Percentiles rank a stretch among this genome's conserved stretches.
Evolutionary conservation across 2,797 vertebrate genomes (phyloP).

Genomic region (Buceros bicornis): DNA sequence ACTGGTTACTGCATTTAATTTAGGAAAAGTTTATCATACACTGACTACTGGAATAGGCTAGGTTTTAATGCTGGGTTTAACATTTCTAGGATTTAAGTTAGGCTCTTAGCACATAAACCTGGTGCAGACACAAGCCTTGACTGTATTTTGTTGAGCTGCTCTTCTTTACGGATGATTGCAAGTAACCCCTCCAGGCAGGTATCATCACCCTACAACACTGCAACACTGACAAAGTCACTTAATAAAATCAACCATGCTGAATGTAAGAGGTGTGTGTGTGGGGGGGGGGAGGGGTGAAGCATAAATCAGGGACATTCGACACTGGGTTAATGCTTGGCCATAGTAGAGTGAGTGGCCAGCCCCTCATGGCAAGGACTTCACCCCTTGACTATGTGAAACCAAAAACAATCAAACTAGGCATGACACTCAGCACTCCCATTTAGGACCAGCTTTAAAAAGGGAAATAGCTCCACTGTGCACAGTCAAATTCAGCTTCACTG

Average conservation of each 20-base stretch:
- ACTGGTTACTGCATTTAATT: not conserved
- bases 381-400: not conserved
- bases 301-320: not conserved
- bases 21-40: not conserved
- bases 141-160: not conserved
- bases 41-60: not conserved
- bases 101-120: not conserved
- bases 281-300: not conserved
- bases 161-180: not conserved
- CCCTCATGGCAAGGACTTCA: not conserved
- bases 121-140: not conserved
- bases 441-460: slow-evolving; percentile 39
- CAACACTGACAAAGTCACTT: not conserved
- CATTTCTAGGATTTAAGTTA: not conserved
- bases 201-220: not conserved
- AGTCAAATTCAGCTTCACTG: slow-evolving; percentile 15
- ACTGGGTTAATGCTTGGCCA: not conserved
- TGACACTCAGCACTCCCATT: slow-evolving; percentile 41
- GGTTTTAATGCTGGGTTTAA: not conserved
- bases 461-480: slow-evolving; percentile 45
- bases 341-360: not conserved
- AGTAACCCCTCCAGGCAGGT: not conserved
- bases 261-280: not conserved
- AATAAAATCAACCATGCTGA: not conserved
- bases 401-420: not conserved